phyloP scores from a whole-genome alignment of 2,797 vertebrate species.

The Pseudochaenichthys georgianus region DNA sequence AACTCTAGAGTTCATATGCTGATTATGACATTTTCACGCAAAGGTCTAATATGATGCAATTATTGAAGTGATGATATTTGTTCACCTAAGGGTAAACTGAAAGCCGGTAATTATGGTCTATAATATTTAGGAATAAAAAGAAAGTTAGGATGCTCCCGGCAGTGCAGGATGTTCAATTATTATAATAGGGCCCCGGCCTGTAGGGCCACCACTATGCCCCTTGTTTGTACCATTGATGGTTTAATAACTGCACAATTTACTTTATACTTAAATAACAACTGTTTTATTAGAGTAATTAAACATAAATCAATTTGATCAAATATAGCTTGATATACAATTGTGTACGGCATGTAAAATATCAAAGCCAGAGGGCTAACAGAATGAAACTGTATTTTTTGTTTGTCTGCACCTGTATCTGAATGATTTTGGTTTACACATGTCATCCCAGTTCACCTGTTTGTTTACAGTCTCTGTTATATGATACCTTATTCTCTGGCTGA shows the following conservation, averaged over 20 bases:
- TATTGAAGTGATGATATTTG: too few relatives aligned
- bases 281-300: background rate
- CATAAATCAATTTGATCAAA: background rate
- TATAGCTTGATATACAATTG: background rate
- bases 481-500: slow-evolving; percentile 10
- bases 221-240: background rate
- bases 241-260: background rate
- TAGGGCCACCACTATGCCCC: background rate
- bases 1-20: too few relatives aligned
- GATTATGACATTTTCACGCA: too few relatives aligned
- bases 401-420: background rate
- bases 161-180: background rate
- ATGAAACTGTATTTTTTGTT: background rate
- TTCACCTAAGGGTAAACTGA: too few relatives aligned
- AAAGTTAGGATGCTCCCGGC: background rate
- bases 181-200: background rate
- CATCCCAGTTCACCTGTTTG: slow-evolving; percentile 22
- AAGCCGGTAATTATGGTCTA: too few relatives aligned
- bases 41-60: too few relatives aligned
- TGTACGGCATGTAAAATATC: background rate
- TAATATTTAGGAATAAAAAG: background rate
- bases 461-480: slow-evolving; percentile 10
- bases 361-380: background rate
- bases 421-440: slow-evolving; percentile 6
- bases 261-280: background rate